Evolutionary conservation across 2,888 invertebrate species (phyloP), one percentile per base, ranked within the genome.

Genomic region (Apotomis capreana): DNA sequence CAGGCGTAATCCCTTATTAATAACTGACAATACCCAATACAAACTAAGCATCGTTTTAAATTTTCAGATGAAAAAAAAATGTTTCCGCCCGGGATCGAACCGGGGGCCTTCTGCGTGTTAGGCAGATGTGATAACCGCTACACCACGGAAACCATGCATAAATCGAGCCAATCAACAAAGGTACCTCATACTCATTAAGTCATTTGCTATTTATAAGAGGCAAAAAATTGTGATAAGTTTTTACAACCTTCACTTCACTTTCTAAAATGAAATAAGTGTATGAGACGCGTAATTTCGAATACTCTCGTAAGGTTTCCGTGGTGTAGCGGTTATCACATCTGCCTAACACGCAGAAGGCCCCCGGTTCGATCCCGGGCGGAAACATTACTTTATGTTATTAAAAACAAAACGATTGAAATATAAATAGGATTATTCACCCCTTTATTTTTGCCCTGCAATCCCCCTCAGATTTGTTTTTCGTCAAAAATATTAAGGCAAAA

Each of bases 101-200:
- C 96, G 96, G 96, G 96, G 96, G 95, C 96, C 96, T 96, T 96
- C 96, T 96, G 96, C 96, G 96, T 96, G 96, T 96, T 96, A 96
- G 96, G 96, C 96, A 96, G 96, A 96, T 96, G 96, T 96, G 96
- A 96, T 96, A 96, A 96, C 96, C 96, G 95, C 96, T 96, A 96
- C 96, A 96, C 96, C 96, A 96, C 96, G 96, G 95, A 96, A 96
- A 96, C 96, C 52, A 54, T 54, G 36, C 3, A 26, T 26, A 26
- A 0, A 26, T 1, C 26, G 26, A 26, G 2, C 26, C 26, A n/a
- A n/a, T n/a, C n/a, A 26, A 26, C 26, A 2, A 26, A 26, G 2
- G 26, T 26, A 26, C 2, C 26, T 26, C 26, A 26, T 26, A 26
- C 26, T 26, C 26, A 2, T 26, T n/a, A n/a, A n/a, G n/a, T n/a